Percentiles rank a stretch among this genome's conserved stretches.
Evolutionary conservation across 2,888 invertebrate genomes (phyloP).

Genomic region (Quadroppia sp.): DNA sequence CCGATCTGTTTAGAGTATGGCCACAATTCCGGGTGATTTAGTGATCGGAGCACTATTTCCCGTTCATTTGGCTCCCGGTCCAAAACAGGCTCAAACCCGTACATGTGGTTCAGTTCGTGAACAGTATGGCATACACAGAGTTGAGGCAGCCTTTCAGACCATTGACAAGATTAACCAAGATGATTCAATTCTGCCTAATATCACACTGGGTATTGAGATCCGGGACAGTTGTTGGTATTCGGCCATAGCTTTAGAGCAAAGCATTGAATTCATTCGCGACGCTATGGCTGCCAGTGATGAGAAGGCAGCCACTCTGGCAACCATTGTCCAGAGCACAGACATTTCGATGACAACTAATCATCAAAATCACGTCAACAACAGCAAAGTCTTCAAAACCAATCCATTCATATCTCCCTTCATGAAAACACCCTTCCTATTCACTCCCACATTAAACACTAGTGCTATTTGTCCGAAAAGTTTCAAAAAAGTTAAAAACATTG

Average conservation of each 20-base stretch:
- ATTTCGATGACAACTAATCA: background rate
- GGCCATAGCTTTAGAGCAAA: constrained; percentile 71
- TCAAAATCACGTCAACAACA: too few relatives aligned
- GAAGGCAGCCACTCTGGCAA: constrained; percentile 21
- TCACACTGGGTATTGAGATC: constrained; percentile 65
- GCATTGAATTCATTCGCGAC: constrained; percentile 69
- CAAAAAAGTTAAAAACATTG: constrained; percentile 54
- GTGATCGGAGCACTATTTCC: constrained; percentile 60
- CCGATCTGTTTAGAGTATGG: constrained; percentile 47
- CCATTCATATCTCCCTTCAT: constrained; percentile 39
- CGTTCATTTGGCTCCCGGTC: constrained; percentile 58
- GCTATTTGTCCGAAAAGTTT: constrained; percentile 46
- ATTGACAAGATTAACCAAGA: constrained; percentile 64
- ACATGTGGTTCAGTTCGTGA: constrained; percentile 65
- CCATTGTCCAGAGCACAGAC: background rate
- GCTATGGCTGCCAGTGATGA: constrained; percentile 55
- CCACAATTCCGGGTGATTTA: constrained; percentile 59
- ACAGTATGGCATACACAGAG: constrained; percentile 70
- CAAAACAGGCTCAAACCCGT: constrained; percentile 52
- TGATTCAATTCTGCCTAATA: constrained; percentile 58
- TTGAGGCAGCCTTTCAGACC: constrained; percentile 62
- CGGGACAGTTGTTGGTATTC: constrained; percentile 78
- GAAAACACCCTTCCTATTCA: constrained; percentile 28
- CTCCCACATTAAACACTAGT: constrained; percentile 17
- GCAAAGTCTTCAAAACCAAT: too few relatives aligned